phyloP scores from a whole-genome alignment of 2,888 invertebrate genomes.

The Synergus laeviventris region DNA sequence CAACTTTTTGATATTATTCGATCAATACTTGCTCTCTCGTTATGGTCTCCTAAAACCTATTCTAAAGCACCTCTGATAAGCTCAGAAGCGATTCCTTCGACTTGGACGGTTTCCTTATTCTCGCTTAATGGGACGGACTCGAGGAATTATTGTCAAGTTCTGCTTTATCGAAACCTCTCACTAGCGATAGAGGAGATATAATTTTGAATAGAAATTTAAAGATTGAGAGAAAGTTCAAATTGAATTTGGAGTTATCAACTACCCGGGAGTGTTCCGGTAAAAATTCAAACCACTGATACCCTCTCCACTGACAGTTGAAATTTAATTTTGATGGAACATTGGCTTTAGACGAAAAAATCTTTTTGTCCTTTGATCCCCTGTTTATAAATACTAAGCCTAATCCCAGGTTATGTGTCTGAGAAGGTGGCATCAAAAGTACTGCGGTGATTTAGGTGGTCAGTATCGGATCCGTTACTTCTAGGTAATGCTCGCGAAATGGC shows the following conservation, averaged over 20 bases:
- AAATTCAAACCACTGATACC: too few relatives aligned
- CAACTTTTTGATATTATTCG: conserved; percentile 40
- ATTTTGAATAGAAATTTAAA: neutral
- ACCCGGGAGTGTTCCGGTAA: too few relatives aligned
- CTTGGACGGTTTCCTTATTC: conserved; percentile 35
- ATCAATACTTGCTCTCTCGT: conserved; percentile 14
- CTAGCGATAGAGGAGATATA: neutral
- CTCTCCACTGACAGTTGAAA: too few relatives aligned
- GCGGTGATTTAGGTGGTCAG: conserved; percentile 40
- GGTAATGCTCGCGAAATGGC: conserved; percentile 70
- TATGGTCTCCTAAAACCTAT: conserved; percentile 23
- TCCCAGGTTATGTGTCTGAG: neutral
- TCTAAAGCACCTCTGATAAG: conserved; percentile 39
- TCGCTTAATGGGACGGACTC: conserved; percentile 9
- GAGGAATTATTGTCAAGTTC: conserved; percentile 14
- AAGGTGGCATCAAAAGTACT: conserved; percentile 13
- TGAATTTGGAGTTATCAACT: too few relatives aligned
- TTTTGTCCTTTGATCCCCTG: neutral
- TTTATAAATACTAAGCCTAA: neutral
- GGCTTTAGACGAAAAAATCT: neutral
- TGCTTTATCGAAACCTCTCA: conserved; percentile 9
- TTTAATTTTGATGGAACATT: neutral
- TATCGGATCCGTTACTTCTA: conserved; percentile 59
- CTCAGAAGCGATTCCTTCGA: conserved; percentile 40
- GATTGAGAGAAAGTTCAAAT: too few relatives aligned